Base-by-base conservation (phyloP, 2,888 invertebrate species). In the Protodeltote pygarga region DNA sequence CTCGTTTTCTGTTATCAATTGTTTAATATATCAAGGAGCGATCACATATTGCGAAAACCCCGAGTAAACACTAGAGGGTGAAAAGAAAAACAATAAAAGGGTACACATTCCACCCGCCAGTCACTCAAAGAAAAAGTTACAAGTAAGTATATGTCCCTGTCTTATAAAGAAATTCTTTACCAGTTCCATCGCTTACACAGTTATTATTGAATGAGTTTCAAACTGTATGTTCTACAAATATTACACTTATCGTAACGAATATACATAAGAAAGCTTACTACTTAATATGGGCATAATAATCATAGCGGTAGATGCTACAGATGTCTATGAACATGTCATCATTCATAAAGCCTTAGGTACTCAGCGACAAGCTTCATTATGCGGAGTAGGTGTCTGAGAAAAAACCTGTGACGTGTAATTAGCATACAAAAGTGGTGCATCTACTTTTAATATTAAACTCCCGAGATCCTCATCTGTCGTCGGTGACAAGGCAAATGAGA, bases 341-440 rank as follows among this genome's bases (percentile, higher is more conserved):
- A 60, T 68, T 65, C 57, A 71, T 71, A 35, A 39, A 37, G 47
- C 55, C 50, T 49, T n/a, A n/a, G 23, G 46, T 49, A 57, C 37
- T 5, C 8, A 24, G 28, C 54, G 40, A 41, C 44, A 58, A 46
- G 41, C 57, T 63, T 65, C 59, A 72, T 73, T 73, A 71, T 68
- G 55, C 55, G 50, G 44, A 68, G 57, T 63, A 65, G 57, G 68
- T 70, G 68, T 58, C 46, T 55, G 52, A 62, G 48, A 64, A 61
- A 67, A 65, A 63, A 50, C 47, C 55, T 40, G 59, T 66, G 68
- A 53, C 61, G 48, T 50, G 50, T 73, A 74, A 85, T 86, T 87
- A 83, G 61, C 86, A 86, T 86, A 86, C 86, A 86, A 87, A 86
- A 83, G 85, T 83, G 66, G 65, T 67, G 64, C 65, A 68, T 52